A percentile compares a stretch with the other conserved stretches of the same genome.
These are phyloP conservation scores for Eupsilia transversa DNA, from an alignment of 2,888 invertebrate species.

Conservation along the genomic window DNA sequence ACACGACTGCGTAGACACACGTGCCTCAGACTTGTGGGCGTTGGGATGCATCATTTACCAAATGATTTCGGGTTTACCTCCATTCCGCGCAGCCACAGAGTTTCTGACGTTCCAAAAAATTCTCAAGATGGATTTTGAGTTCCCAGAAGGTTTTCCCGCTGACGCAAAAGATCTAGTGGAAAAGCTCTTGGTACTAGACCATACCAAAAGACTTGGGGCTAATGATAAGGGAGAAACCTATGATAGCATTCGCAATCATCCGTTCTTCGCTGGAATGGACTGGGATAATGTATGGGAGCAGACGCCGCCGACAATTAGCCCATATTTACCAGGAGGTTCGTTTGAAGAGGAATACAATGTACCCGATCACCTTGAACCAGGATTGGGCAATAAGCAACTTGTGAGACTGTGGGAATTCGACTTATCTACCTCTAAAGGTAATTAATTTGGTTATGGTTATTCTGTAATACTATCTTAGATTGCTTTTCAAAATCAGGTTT, in stretches of 20 bases:
- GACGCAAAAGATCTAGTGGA: constrained; percentile 97
- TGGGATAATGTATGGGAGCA: constrained; percentile 95
- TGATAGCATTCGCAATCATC: constrained; percentile 95
- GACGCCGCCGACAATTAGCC: constrained; percentile 95
- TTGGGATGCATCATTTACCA: constrained; percentile 99
- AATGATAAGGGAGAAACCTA: constrained; percentile 93
- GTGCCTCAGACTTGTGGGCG: constrained; percentile 98
- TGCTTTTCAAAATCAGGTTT: not conserved
- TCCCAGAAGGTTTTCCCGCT: constrained; percentile 97
- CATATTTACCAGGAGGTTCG: constrained; percentile 94
- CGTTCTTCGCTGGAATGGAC: constrained; percentile 95
- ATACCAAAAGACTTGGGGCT: constrained; percentile 95
- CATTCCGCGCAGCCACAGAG: constrained; percentile 97
- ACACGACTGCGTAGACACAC: constrained; percentile 93
- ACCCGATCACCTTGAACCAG: constrained; percentile 96
- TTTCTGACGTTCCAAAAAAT: constrained; percentile 99
- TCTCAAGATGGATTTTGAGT: constrained; percentile 96
- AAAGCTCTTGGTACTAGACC: constrained; percentile 95
- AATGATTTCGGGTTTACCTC: constrained; percentile 98
- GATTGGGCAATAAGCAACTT: constrained; percentile 95
- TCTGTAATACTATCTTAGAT: not conserved
- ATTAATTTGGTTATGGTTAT: constrained; percentile 30
- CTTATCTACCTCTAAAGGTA: constrained; percentile 85
- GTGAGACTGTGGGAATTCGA: constrained; percentile 94
- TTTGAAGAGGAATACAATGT: constrained; percentile 93